These are phyloP conservation scores for Mustela nigripes DNA, from an alignment of 2,113 vertebrate genomes.

Conservation along the genomic window DNA sequence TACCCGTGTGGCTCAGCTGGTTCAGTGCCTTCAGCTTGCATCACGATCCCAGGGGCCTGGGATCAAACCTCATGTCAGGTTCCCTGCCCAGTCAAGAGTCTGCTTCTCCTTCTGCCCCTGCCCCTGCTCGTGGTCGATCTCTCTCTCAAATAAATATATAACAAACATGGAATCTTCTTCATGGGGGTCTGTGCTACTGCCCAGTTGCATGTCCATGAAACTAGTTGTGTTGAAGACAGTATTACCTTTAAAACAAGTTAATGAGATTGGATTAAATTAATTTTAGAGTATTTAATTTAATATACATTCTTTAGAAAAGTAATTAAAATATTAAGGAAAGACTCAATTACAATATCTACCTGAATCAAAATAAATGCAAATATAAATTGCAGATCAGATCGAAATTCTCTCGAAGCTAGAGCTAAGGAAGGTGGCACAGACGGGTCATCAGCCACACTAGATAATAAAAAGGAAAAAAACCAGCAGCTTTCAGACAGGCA, in stretches of 20 bases:
- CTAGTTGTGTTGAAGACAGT: background rate
- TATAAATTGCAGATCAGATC: background rate
- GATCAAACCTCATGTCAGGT: background rate
- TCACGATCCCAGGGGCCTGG: background rate
- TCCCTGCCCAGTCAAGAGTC: background rate
- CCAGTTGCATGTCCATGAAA: background rate
- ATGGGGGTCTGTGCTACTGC: rapidly evolving
- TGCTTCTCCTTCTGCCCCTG: background rate
- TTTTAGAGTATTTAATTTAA: background rate
- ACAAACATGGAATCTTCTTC: background rate
- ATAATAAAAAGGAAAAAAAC: background rate
- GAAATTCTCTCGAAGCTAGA: background rate
- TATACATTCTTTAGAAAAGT: background rate
- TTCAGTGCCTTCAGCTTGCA: background rate
- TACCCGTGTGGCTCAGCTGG: background rate
- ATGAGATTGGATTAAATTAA: background rate
- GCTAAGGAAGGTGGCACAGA: background rate
- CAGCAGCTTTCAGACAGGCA: background rate
- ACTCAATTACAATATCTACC: background rate
- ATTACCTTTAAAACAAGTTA: background rate
- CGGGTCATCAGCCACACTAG: background rate
- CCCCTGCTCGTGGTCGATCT: background rate
- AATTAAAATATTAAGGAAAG: background rate
- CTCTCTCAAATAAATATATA: background rate
- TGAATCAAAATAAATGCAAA: background rate